Evolutionary conservation across 2,888 invertebrate genomes (phyloP).

Genomic region (Dimorphilus gyrociliatus): DNA sequence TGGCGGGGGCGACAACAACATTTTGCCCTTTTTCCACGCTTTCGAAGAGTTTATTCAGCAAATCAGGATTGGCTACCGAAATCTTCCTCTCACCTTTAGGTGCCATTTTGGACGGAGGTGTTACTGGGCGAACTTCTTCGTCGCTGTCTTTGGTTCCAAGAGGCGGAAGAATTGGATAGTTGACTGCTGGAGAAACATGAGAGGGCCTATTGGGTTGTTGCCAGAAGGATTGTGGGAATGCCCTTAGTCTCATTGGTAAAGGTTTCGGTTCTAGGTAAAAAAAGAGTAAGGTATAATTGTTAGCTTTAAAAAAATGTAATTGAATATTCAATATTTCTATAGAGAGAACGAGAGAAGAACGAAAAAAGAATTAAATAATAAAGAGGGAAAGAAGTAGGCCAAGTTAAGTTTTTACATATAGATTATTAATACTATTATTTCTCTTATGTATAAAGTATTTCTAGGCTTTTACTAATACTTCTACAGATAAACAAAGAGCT

Average conservation of each 20-base stretch:
- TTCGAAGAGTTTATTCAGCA: slow-evolving; percentile 41
- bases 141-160: slow-evolving; percentile 27
- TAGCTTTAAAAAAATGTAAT: too few relatives aligned
- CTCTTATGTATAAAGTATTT: too few relatives aligned
- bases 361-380: too few relatives aligned
- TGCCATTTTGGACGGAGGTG: slow-evolving; percentile 18
- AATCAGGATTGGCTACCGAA: slow-evolving; percentile 39
- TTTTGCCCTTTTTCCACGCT: slow-evolving; percentile 27
- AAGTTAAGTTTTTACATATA: too few relatives aligned
- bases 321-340: too few relatives aligned
- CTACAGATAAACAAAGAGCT: too few relatives aligned
- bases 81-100: slow-evolving; percentile 22
- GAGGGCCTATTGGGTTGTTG: slow-evolving; percentile 42
- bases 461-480: too few relatives aligned
- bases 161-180: slow-evolving; percentile 37
- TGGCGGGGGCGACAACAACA: slow-evolving; percentile 13
- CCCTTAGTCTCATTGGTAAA: slow-evolving; percentile 42
- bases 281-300: too few relatives aligned
- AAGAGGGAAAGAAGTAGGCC: too few relatives aligned
- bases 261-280: too few relatives aligned
- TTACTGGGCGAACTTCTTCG: slow-evolving; percentile 29
- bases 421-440: too few relatives aligned
- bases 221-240: slow-evolving; percentile 44
- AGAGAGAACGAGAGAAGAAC: too few relatives aligned
- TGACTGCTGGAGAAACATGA: slow-evolving; percentile 37